Evolutionary conservation across 2,888 invertebrate species (phyloP).

Genomic region (Thereva unica): DNA sequence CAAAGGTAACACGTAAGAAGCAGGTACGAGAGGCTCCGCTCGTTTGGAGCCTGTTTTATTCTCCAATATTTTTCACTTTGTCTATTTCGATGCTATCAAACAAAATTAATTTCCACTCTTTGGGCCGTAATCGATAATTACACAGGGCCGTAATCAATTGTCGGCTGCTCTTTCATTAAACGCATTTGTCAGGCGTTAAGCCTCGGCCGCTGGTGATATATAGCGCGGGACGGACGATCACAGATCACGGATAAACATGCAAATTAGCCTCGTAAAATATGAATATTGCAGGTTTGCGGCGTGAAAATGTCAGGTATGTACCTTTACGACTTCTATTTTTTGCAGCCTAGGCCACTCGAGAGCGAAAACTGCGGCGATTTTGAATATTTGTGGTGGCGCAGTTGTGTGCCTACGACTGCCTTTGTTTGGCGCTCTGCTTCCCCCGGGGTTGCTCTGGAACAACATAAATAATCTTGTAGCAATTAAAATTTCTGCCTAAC

Average conservation of each 20-base stretch:
- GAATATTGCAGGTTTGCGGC: conserved; percentile 9
- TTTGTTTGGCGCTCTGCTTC: no score
- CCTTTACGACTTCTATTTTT: no score
- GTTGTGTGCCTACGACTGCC: no score
- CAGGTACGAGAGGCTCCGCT: not conserved
- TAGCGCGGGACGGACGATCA: not conserved
- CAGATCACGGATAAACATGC: conserved; percentile 17
- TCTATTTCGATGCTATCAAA: conserved; percentile 30
- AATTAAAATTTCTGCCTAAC: no score
- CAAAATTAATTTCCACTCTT: conserved; percentile 35
- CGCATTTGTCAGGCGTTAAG: conserved; percentile 6
- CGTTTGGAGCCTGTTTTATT: not conserved
- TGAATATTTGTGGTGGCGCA: no score
- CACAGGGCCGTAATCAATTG: conserved; percentile 32
- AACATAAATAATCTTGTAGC: no score
- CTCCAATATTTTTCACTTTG: not conserved
- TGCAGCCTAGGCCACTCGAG: no score
- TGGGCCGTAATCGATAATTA: conserved; percentile 36
- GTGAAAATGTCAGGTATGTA: not conserved
- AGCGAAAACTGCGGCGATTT: no score
- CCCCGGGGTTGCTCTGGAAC: no score
- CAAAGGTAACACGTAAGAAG: no score
- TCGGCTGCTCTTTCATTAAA: conserved; percentile 14
- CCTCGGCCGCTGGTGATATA: conserved; percentile 18
- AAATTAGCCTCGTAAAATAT: conserved; percentile 14